Evolutionary conservation across 1,140 invertebrate species (phyloP).

Genomic region (Caenorhabditis inopinata): DNA sequence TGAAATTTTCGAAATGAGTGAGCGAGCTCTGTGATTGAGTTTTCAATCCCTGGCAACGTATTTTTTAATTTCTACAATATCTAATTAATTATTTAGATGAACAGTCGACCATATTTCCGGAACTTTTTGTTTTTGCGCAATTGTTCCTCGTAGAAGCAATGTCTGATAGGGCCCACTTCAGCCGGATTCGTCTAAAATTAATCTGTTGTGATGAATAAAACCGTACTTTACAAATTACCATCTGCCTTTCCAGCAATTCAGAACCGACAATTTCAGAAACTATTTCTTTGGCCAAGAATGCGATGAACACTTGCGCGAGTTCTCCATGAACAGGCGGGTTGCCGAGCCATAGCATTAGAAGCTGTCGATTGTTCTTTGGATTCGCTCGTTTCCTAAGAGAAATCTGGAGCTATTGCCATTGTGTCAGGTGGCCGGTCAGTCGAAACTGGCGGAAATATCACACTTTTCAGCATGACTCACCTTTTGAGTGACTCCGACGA

Average conservation of each 20-base stretch:
- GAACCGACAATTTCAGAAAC: neutral
- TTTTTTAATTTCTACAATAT: too few relatives aligned
- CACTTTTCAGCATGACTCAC: neutral
- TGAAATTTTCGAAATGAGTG: too few relatives aligned
- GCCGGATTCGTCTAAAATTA: neutral
- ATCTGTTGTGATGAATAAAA: neutral
- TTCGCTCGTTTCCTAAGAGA: neutral
- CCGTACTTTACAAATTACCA: neutral
- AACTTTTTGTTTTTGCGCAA: neutral
- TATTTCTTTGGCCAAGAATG: conserved; percentile 1
- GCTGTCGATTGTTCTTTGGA: neutral
- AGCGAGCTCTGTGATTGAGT: too few relatives aligned
- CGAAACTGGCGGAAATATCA: too few relatives aligned
- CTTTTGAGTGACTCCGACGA: neutral
- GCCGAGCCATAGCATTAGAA: neutral
- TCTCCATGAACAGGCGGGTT: neutral
- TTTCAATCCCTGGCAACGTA: too few relatives aligned
- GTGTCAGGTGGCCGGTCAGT: too few relatives aligned
- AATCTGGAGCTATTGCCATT: neutral
- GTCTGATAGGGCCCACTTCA: neutral
- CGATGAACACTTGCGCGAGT: neutral
- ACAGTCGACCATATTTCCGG: neutral
- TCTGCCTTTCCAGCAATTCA: neutral
- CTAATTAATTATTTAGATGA: neutral
- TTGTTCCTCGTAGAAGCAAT: neutral